Evolutionary conservation across 2,888 invertebrate species (phyloP), one percentile per base, ranked within the genome.

Genomic region (Coleophora flavipennella): DNA sequence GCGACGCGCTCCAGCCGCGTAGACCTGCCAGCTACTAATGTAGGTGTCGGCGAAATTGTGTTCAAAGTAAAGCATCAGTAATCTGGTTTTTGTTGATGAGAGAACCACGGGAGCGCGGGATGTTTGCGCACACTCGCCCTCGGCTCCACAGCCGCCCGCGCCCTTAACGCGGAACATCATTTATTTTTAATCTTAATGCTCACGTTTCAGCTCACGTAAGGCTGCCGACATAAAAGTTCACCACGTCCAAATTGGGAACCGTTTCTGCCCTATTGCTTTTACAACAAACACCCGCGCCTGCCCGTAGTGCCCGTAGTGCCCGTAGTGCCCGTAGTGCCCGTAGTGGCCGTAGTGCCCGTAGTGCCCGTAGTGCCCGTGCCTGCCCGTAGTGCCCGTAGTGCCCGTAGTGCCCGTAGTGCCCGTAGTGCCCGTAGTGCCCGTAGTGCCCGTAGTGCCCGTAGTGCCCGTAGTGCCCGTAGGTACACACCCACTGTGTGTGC

Each of bases 111-210:
- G 44, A 35, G 39, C 48, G 46, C 43, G 43, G 41, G 39, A 20
- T 20, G 3, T 45, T 47, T 47, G 46, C 48, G 43, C 51, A 43
- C 50, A 49, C 47, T 48, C 50, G 57, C 57, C 55, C 51, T 51
- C 55, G 48, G 51, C 50, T 70, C 67, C 67, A 69, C 59, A 60
- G 51, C 57, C 56, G 55, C 61, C 64, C 62, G 57, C 56, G 55
- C 61, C 64, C 62, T 43, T 68, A 62, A 62, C 59, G 61, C 65
- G 51, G 54, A 67, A 69, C 68, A 72, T 77, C 75, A 77, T 79
- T 79, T 73, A 79, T 79, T 76, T 80, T 78, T 76, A 80, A 79
- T 77, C 75, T 74, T 66, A 74, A 78, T 69, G 70, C 76, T 77
- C 67, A 64, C 68, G 69, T 77, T 79, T 77, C 80, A 71, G 67